phyloP scores from a whole-genome alignment of 2,113 vertebrate genomes.

The Beaufortia kweichowensis region DNA sequence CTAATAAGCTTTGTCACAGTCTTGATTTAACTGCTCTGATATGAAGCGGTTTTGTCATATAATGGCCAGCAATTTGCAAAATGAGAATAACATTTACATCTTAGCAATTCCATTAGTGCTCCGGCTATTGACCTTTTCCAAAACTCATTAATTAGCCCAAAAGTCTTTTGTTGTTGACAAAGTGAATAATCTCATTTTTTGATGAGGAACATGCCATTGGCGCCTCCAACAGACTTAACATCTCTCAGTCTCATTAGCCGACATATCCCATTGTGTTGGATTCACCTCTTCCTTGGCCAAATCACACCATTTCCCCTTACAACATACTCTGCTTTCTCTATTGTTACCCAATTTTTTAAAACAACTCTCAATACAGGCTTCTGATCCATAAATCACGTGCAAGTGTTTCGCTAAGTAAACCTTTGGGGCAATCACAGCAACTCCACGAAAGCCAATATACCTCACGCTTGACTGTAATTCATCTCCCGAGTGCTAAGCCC shows the following conservation, averaged over 20 bases:
- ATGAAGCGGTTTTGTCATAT: not conserved
- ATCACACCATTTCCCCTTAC: not conserved
- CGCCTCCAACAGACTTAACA: not conserved
- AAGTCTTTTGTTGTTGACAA: constrained; percentile 34
- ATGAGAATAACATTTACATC: constrained; percentile 30
- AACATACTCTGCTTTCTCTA: constrained; percentile 24
- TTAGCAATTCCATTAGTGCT: not conserved
- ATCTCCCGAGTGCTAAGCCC: constrained; percentile 51
- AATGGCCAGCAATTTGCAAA: constrained; percentile 6
- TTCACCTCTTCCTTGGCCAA: not conserved
- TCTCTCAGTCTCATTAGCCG: constrained; percentile 5
- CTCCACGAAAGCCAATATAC: constrained; percentile 58
- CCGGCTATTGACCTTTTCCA: constrained; percentile 19
- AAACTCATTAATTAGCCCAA: constrained; percentile 19
- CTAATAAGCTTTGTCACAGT: not conserved
- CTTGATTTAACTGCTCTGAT: not conserved
- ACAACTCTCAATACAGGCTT: constrained; percentile 60
- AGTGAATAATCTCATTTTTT: constrained; percentile 14
- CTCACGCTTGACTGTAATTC: constrained; percentile 45
- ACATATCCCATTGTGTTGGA: not conserved
- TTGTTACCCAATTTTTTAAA: constrained; percentile 60
- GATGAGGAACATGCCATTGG: not conserved
- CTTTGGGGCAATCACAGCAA: constrained; percentile 55
- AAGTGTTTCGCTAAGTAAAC: constrained; percentile 67
- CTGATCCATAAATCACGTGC: constrained; percentile 63